Evolutionary conservation across 2,113 vertebrate genomes (phyloP).

Genomic region (Nibea coibor): DNA sequence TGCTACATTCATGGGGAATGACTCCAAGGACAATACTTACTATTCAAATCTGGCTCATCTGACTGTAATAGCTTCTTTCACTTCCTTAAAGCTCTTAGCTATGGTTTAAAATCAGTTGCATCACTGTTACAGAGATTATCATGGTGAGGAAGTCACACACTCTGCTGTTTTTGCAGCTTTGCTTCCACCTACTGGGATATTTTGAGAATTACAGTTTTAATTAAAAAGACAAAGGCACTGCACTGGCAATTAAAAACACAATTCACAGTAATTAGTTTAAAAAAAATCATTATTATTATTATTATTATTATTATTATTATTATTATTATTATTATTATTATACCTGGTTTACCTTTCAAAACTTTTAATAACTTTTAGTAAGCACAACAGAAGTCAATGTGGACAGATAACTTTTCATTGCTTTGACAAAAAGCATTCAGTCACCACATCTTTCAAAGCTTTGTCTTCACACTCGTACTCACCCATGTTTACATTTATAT

Average conservation of each 20-base stretch:
- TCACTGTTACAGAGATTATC: neutral
- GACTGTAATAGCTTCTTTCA: neutral
- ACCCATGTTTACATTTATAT: neutral
- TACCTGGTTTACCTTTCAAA: neutral
- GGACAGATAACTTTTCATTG: neutral
- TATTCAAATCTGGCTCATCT: neutral
- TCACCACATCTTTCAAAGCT: neutral
- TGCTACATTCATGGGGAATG: neutral
- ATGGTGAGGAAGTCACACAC: neutral
- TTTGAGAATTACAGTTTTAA: neutral
- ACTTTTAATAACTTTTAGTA: neutral
- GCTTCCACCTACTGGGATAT: constrained; percentile 53
- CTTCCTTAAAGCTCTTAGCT: neutral
- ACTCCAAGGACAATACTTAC: neutral
- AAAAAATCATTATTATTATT: no score
- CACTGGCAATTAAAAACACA: neutral
- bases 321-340: no score
- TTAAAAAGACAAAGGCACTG: neutral
- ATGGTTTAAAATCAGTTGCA: neutral
- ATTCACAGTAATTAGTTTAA: neutral
- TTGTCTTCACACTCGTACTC: neutral
- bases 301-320: no score
- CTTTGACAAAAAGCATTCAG: neutral
- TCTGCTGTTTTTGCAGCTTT: constrained; percentile 12
- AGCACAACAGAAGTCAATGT: neutral